Base-by-base conservation (phyloP, 2,113 vertebrate genomes). In the Psittacus erithacus region DNA sequence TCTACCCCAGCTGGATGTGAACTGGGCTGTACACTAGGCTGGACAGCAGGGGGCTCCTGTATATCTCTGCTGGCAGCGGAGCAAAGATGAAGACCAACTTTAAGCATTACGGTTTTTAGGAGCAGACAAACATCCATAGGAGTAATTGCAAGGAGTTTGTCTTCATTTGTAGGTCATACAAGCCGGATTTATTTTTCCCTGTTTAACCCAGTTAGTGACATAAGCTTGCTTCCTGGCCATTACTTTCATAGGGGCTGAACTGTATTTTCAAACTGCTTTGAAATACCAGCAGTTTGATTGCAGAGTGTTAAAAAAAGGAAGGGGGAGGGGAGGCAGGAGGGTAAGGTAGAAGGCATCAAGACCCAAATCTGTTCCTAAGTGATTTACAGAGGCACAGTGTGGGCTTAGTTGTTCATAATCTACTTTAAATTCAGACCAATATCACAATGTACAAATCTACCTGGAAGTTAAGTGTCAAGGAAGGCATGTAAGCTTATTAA, bases 301-400 rank as follows among this genome's bases (percentile, higher is more conserved):
- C 46, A 65, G 41, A 65, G 17, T 27, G 65, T 87, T 60, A 17
- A 43, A 27, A 68, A 57, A 23, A 17, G 22, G 27, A 11, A 17
- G 7, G 2, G 0, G 4, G 14, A 25, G 25, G 49, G 44, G 50
- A 25, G 11, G 10, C 4, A 31, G 8, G 6, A 31, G 8, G 6
- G 19, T 43, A 50, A 73, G 39, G 6, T 47, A 57, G 71, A 65
- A 69, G 20, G 19, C 17, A 31, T 44, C 33, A 39, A 43, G 52
- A 63, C 29, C 18, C 24, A 49, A 22, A 47, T 69, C 74, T 76
- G 27, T 77, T 88, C 24, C 24, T 17, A 35, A 50, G 27, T 49
- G 41, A 80, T 62, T 84, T 90, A 53, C 24, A 82, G 47, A 82
- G 52, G 31, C 25, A 55, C 22, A 49, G 22, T 2, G 5, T 25